Evolutionary conservation across 2,113 vertebrate genomes (phyloP), one percentile per base, ranked within the genome.

Genomic region (Chelonoidis abingdonii): DNA sequence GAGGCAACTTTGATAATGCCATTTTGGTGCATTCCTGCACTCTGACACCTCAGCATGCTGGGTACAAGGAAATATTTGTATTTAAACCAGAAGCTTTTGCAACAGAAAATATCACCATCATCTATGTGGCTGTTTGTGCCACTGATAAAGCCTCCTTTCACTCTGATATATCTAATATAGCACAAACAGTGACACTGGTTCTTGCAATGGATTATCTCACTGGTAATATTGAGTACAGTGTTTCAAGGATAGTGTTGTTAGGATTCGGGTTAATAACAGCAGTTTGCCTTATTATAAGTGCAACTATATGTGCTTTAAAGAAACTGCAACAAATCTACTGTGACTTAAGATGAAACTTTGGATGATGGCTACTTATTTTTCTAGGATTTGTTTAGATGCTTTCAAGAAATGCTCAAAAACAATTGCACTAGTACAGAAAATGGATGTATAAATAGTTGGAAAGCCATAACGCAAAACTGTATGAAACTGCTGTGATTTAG

Each of bases 111-210:
- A 93, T 62, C 54, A 84, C 87, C 31, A 96, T 93, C 52, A 38
- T 97, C 13, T 98, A 98, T n/a, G 79, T 98, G 84, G 98, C 97
- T 13, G 38, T 98, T 84, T 88, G 80, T 90, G 87, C 98, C n/a
- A 7, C 90, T 10, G 98, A 98, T 76, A 65, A 90, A 27, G 82
- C 52, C 6, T 76, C 69, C 27, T 89, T 89, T 17, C 86, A 72
- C 41, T 98, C 98, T 54, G 92, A 93, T 79, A 27, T 98, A 24
- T 98, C 98, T 22, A 98, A 98, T 41, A 94, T 98, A 83, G 98
- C 87, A 50, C 97, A 95, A 65, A 90, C 88, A 16, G 92, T 95
- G 80, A 89, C 96, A 50, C 87, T 94, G 82, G 27, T 85, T 21
- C 88, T 88, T 21, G n/a, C 19, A 38, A 78, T 89, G 44, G 88